Conservation (phyloP, 2,888 invertebrate species). For the Sinelater perroti region DNA sequence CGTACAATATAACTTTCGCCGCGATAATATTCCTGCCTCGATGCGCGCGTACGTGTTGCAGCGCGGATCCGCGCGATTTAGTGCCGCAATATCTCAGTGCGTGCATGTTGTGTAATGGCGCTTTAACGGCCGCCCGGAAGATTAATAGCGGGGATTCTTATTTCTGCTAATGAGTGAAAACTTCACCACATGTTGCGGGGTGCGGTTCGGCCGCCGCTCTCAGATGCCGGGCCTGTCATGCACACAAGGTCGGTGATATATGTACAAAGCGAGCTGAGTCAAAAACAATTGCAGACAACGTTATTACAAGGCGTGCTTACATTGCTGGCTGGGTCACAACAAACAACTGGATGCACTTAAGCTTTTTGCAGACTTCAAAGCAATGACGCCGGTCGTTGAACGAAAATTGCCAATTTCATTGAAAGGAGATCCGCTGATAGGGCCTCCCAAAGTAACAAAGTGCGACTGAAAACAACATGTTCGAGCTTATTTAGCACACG, state of each 20-base stretch:
- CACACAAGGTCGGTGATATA: constrained; percentile 42
- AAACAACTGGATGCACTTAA: too few species aligned
- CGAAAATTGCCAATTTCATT: too few species aligned
- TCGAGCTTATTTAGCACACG: too few species aligned
- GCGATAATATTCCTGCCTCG: constrained; percentile 11
- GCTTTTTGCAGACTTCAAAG: too few species aligned
- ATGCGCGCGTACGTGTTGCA: not conserved
- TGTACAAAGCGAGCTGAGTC: constrained; percentile 35
- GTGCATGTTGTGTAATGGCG: constrained; percentile 27
- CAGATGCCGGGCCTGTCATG: constrained; percentile 40
- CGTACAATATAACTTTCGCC: constrained; percentile 6
- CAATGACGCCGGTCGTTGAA: too few species aligned
- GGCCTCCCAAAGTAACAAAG: too few species aligned
- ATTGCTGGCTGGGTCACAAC: too few species aligned
- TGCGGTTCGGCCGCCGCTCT: constrained; percentile 39
- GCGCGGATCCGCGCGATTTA: constrained; percentile 19
- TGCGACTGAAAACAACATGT: too few species aligned
- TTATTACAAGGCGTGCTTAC: too few species aligned
- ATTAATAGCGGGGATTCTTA: constrained; percentile 35
- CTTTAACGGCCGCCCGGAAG: constrained; percentile 28
- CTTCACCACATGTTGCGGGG: constrained; percentile 42
- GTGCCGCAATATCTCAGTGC: constrained; percentile 26
- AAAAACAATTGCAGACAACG: constrained; percentile 3
- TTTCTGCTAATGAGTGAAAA: constrained; percentile 43
- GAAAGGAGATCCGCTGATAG: too few species aligned